These are phyloP conservation scores for Malthinus seriepunctatus DNA, from an alignment of 2,888 invertebrate genomes.

Conservation along the genomic window DNA sequence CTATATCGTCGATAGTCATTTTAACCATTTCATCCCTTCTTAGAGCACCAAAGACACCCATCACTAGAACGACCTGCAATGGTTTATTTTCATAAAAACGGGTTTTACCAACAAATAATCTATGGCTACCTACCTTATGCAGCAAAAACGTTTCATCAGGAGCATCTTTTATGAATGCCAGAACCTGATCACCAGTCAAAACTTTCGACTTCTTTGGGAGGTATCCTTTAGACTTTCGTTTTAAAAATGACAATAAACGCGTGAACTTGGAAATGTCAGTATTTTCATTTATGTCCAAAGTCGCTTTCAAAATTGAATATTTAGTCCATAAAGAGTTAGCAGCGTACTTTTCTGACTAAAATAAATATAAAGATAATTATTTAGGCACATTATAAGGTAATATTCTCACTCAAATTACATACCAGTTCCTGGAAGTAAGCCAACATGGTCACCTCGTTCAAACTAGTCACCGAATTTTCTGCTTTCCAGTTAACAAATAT, in stretches of 20 bases:
- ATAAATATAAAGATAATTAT: background rate
- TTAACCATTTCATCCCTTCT: slow-evolving; percentile 30
- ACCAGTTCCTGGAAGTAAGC: slow-evolving; percentile 26
- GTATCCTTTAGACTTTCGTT: slow-evolving; percentile 30
- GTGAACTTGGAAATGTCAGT: slow-evolving; percentile 27
- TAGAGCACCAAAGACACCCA: slow-evolving; percentile 30
- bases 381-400: slow-evolving; percentile 4
- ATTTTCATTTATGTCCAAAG: slow-evolving; percentile 27
- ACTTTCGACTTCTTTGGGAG: slow-evolving; percentile 31
- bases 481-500: too few species aligned
- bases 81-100: slow-evolving; percentile 3
- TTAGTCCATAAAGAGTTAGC: slow-evolving; percentile 21
- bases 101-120: background rate
- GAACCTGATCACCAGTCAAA: slow-evolving; percentile 30
- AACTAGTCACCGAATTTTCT: too few species aligned
- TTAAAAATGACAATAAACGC: slow-evolving; percentile 29
- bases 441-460: slow-evolving; percentile 13
- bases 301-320: slow-evolving; percentile 29
- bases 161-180: slow-evolving; percentile 29
- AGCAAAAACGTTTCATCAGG: slow-evolving; percentile 29
- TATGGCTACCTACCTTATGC: slow-evolving; percentile 17
- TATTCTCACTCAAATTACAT: slow-evolving; percentile 6
- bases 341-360: slow-evolving; percentile 15
- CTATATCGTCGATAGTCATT: slow-evolving; percentile 24
- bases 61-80: slow-evolving; percentile 27